phyloP scores from a whole-genome alignment of 2,113 vertebrate species.

The Telmatochromis sp. region DNA sequence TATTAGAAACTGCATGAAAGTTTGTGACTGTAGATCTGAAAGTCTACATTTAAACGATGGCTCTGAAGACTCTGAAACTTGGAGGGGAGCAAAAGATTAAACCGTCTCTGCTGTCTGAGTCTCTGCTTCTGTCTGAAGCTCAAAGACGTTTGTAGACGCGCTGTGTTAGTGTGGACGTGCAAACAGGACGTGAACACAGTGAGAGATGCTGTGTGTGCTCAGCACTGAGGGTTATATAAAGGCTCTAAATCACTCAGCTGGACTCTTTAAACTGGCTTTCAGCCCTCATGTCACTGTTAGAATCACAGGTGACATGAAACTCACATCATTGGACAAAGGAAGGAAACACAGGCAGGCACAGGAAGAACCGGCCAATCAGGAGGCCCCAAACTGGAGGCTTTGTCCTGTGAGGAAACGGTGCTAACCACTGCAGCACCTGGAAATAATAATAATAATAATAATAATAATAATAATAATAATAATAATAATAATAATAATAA shows the following conservation, averaged over 20 bases:
- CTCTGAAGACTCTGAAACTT: background rate
- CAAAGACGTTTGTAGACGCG: background rate
- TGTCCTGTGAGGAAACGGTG: background rate
- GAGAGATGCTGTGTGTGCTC: background rate
- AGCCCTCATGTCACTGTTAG: background rate
- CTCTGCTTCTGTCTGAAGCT: background rate
- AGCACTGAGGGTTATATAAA: conserved; percentile 21
- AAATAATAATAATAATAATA: background rate
- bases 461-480: background rate
- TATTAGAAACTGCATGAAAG: background rate
- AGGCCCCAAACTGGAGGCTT: background rate
- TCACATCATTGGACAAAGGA: background rate
- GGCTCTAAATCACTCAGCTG: background rate
- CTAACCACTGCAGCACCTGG: background rate
- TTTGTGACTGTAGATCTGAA: background rate
- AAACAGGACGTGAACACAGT: background rate
- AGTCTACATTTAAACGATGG: background rate
- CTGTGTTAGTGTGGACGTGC: background rate
- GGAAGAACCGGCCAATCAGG: background rate
- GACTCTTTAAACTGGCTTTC: background rate
- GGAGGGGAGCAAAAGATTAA: background rate
- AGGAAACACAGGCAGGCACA: background rate
- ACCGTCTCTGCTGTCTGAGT: background rate
- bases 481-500: no score
- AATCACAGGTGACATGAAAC: background rate